Percentiles rank a stretch among this genome's conserved stretches.
Evolutionary conservation across 1,140 invertebrate genomes (phyloP).

Genomic region (Zaprionus tsacasi): DNA sequence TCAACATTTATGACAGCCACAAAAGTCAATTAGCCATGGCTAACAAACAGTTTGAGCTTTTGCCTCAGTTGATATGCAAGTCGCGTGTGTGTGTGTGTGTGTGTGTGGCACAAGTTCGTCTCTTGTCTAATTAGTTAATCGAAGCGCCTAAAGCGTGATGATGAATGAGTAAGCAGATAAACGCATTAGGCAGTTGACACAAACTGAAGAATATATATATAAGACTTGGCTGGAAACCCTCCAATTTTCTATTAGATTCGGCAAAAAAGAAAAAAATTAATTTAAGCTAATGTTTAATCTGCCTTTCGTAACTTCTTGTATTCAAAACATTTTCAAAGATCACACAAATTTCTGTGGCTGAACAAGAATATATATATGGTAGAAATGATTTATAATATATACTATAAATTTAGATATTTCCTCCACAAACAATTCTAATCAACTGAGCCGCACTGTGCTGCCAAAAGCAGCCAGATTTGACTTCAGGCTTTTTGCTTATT

Average conservation of each 20-base stretch:
- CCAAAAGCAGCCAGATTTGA: constrained; percentile 18
- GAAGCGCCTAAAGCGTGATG: constrained; percentile 50
- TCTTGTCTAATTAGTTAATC: constrained; percentile 52
- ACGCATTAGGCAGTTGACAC: neutral
- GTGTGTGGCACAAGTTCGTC: neutral
- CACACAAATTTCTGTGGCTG: neutral
- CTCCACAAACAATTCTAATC: constrained; percentile 28
- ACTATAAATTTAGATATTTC: too few species aligned
- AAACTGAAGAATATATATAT: neutral
- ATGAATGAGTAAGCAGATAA: constrained; percentile 46
- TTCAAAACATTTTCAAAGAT: neutral
- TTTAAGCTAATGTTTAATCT: too few species aligned
- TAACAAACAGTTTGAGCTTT: constrained; percentile 23
- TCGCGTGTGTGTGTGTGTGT: neutral
- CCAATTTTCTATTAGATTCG: too few species aligned
- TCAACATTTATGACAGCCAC: constrained; percentile 71
- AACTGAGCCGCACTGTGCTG: constrained; percentile 6
- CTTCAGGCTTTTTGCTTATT: constrained; percentile 32
- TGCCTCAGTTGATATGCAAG: neutral
- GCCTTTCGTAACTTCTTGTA: too few species aligned
- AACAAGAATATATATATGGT: neutral
- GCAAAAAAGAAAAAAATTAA: too few species aligned
- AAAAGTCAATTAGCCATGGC: constrained; percentile 68
- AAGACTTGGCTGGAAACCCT: too few species aligned
- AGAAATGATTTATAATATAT: too few species aligned